Evolutionary conservation across 2,113 vertebrate species (phyloP).

Genomic region (Lichenostomus cassidix): DNA sequence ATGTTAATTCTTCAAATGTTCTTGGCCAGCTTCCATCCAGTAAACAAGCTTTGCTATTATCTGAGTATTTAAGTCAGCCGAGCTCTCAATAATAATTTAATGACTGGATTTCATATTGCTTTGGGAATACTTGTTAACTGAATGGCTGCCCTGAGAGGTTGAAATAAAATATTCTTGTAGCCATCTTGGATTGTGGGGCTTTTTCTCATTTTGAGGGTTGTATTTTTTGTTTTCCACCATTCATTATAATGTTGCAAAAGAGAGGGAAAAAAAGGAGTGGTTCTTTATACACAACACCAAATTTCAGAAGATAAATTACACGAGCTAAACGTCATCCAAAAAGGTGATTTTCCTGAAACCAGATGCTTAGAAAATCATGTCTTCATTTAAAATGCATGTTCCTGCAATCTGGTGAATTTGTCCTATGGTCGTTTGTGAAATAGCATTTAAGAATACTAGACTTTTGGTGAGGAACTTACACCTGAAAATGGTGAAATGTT

Average conservation of each 20-base stretch:
- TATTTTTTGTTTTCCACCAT: background rate
- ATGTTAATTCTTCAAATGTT: conserved; percentile 19
- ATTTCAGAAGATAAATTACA: background rate
- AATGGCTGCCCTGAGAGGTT: background rate
- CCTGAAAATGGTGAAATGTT: background rate
- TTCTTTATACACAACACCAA: background rate
- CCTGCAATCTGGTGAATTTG: background rate
- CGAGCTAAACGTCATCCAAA: background rate
- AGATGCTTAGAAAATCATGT: background rate
- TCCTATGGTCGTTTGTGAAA: conserved; percentile 20
- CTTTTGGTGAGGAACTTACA: background rate
- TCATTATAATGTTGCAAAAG: background rate
- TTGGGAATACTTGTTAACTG: conserved; percentile 12
- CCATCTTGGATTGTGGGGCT: background rate
- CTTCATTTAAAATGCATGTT: background rate
- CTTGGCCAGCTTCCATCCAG: conserved; percentile 21
- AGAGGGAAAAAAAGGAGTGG: background rate
- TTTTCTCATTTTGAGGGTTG: background rate
- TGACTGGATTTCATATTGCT: background rate
- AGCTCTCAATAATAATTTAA: conserved; percentile 35
- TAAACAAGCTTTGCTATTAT: conserved; percentile 56
- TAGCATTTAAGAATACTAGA: conserved; percentile 1
- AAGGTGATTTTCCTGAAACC: background rate
- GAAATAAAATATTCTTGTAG: background rate
- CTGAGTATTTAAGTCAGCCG: conserved; percentile 9